Base-by-base conservation (phyloP, 1,140 invertebrate genomes). In the Sycobia sp. region DNA sequence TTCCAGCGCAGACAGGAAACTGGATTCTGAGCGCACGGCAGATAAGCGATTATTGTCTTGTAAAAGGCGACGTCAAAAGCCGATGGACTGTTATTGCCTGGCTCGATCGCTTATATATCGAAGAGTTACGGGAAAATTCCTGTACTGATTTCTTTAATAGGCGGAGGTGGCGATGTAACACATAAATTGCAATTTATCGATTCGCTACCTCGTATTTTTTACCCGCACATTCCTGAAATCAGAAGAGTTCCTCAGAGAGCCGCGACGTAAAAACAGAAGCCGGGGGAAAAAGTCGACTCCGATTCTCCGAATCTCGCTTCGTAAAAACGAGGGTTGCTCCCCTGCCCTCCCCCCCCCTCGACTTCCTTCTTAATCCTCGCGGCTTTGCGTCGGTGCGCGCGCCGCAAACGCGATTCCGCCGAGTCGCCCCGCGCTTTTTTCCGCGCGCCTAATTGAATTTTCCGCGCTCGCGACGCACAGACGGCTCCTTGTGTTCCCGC, bases 1-100 rank as follows among this genome's bases (percentile, higher is more conserved):
- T 36, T 51, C 25, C 18, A 22, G 18, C n/a, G n/a, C n/a, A n/a
- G n/a, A n/a, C n/a, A 0, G 20, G 34, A 36, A 29, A 51, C 11
- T 22, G 36, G 34, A 41, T 54, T 54, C 36, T 34, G 9, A 0
- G 4, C 10, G 0, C 36, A n/a, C n/a, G 4, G 27, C 25, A 25
- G 51, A 54, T 54, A 54, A 54, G 23, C 51, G n/a, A 27, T 41
- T 54, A 54, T 54, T 54, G 51, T 54, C 41, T 41, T 41, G 4
- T 27, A 36, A 41, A 51, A 54, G 39, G 22, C 41, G 36, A n/a
- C 41, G 51, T 23, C 51, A 27, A 54, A 20, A 53, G 5, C 50
- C 29, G 16, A 14, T 22, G 10, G 46, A 22, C 20, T 2, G 27
- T 47, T 47, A 47, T 47, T 27, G 14, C 44, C 10, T n/a, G 20